Conservation (phyloP, 1,140 invertebrate species). For the Drosophila kanapiae region DNA sequence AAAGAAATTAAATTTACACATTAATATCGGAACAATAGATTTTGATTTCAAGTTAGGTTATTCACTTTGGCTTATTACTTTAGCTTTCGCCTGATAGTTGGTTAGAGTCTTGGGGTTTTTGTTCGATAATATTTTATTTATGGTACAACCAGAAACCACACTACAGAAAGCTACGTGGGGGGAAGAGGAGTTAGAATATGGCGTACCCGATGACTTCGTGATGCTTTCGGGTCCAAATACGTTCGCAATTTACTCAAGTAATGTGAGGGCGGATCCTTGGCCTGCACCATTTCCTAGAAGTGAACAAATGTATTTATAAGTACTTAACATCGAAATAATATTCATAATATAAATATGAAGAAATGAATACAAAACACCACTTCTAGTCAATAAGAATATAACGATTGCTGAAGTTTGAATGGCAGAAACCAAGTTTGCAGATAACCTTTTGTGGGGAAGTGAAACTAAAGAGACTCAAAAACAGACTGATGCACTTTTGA, state of each 20-base stretch:
- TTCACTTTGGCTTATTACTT: constrained; percentile 9
- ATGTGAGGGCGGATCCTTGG: constrained; percentile 97
- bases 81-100: constrained; percentile 22
- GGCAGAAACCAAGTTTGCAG: too few species aligned
- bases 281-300: constrained; percentile 97
- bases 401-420: too few species aligned
- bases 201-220: constrained; percentile 96
- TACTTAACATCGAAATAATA: too few species aligned
- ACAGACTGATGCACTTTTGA: too few species aligned
- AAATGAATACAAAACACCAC: too few species aligned
- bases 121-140: background rate
- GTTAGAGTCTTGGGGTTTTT: constrained; percentile 24
- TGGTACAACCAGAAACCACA: constrained; percentile 41
- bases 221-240: constrained; percentile 98
- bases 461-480: too few species aligned
- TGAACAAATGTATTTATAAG: constrained; percentile 34
- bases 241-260: constrained; percentile 97
- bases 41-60: constrained; percentile 51
- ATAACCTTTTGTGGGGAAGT: too few species aligned
- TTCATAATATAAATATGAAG: too few species aligned
- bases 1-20: constrained; percentile 82
- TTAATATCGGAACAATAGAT: constrained; percentile 75
- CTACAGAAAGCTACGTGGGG: constrained; percentile 23
- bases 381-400: too few species aligned
- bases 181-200: background rate